phyloP scores from a whole-genome alignment of 2,888 invertebrate species.

The Incurvaria masculella region DNA sequence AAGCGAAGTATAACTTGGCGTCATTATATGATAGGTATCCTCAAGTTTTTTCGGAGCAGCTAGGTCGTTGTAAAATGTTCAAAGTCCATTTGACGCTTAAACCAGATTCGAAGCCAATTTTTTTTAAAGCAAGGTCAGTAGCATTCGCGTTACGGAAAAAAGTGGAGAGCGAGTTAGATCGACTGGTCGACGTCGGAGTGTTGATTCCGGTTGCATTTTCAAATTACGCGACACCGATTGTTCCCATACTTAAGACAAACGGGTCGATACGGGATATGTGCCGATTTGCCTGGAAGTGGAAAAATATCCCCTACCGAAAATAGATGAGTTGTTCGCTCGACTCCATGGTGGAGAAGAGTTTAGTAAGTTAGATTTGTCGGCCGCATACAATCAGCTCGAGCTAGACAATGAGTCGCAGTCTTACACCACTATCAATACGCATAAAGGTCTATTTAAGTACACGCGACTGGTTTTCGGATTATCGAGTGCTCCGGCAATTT shows the following conservation, averaged over 20 bases:
- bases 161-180: too few relatives aligned
- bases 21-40: too few relatives aligned
- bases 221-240: too few relatives aligned
- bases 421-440: slow-evolving; percentile 14
- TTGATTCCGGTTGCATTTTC: too few relatives aligned
- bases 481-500: slow-evolving; percentile 2
- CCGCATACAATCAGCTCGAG: slow-evolving; percentile 14
- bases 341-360: slow-evolving; percentile 15
- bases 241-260: slow-evolving; percentile 14
- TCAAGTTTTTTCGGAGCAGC: too few relatives aligned
- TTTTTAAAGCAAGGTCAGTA: too few relatives aligned
- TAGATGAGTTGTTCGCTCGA: slow-evolving; percentile 18
- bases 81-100: too few relatives aligned
- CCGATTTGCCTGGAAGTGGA: slow-evolving; percentile 16
- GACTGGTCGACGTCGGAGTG: too few relatives aligned
- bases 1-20: too few relatives aligned
- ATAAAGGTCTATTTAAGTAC: slow-evolving; percentile 11
- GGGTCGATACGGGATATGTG: slow-evolving; percentile 17
- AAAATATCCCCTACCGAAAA: slow-evolving; percentile 17
- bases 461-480: slow-evolving; percentile 1
- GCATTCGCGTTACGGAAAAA: too few relatives aligned
- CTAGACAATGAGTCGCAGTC: slow-evolving; percentile 12
- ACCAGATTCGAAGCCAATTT: too few relatives aligned
- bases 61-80: too few relatives aligned
- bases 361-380: slow-evolving; percentile 15